Evolutionary conservation across 2,113 vertebrate genomes (phyloP).

Genomic region (Meriones unguiculatus): DNA sequence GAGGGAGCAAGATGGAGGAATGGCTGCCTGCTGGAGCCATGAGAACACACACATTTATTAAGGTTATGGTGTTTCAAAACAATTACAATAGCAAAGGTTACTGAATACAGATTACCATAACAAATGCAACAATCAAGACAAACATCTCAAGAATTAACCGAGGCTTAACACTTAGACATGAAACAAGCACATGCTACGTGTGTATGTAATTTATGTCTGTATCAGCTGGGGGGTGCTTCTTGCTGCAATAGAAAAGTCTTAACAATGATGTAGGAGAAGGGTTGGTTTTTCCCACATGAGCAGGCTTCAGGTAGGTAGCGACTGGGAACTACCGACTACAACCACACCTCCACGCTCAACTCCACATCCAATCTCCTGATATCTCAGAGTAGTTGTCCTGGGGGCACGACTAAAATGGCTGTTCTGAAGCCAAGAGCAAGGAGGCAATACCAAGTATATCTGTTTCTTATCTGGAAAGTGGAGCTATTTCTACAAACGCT

Average conservation of each 20-base stretch:
- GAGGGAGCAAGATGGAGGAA: not conserved
- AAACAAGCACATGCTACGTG: not conserved
- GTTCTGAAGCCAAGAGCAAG: not conserved
- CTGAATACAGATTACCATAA: not conserved
- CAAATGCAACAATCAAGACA: not conserved
- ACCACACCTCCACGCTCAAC: not conserved
- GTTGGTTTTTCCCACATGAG: not conserved
- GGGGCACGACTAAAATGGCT: not conserved
- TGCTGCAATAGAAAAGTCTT: conserved; percentile 11
- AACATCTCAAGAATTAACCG: not conserved
- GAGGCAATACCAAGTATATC: not conserved
- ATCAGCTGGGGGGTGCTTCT: not conserved
- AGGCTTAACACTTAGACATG: not conserved
- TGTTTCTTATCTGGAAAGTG: conserved; percentile 27
- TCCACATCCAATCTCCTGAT: not conserved
- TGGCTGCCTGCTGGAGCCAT: not conserved
- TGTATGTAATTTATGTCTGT: not conserved
- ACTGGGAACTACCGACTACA: not conserved
- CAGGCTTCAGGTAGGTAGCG: not conserved
- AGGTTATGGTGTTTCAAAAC: not conserved
- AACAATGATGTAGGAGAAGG: not conserved
- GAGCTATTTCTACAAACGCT: not conserved
- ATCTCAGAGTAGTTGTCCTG: not conserved
- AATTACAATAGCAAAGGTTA: not conserved
- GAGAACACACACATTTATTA: not conserved